A percentile compares a stretch with the other conserved stretches of the same genome.
phyloP scores from a whole-genome alignment of 2,797 vertebrate genomes.

The Urophycis tenuis region DNA sequence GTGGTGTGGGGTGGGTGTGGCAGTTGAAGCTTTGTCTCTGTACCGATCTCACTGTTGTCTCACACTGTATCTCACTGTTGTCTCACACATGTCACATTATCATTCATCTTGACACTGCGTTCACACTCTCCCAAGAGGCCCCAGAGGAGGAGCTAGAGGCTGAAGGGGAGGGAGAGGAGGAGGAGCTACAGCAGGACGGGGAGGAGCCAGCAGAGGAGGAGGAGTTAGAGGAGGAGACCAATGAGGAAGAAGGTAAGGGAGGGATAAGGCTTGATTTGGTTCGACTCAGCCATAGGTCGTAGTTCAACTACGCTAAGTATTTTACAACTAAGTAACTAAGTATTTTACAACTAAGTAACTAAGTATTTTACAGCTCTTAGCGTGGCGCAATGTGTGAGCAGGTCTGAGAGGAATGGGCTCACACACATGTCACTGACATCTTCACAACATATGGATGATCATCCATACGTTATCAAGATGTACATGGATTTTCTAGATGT shows the following conservation, averaged over 20 bases:
- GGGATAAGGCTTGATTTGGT: neutral
- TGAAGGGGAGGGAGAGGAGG: slow-evolving; percentile 42
- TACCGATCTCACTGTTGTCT: neutral
- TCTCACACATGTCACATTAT: slow-evolving; percentile 4
- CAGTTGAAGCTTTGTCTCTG: neutral
- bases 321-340: no score
- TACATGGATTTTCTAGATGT: no score
- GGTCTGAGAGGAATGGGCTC: neutral
- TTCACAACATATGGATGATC: neutral
- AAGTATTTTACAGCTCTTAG: no score
- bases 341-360: no score
- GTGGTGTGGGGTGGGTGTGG: neutral
- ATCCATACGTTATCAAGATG: neutral
- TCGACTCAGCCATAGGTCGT: no score
- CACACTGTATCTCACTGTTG: no score
- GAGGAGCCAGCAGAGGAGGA: slow-evolving; percentile 40
- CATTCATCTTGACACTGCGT: neutral
- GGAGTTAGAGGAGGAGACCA: slow-evolving; percentile 36
- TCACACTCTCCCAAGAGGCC: slow-evolving; percentile 35
- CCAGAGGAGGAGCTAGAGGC: slow-evolving; percentile 44
- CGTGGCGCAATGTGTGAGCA: neutral
- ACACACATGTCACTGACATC: neutral
- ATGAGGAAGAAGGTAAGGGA: slow-evolving; percentile 44
- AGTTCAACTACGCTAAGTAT: no score
- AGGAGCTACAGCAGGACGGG: slow-evolving; percentile 40